Conservation (phyloP, 2,888 invertebrate genomes). For the Lottia scabra region DNA sequence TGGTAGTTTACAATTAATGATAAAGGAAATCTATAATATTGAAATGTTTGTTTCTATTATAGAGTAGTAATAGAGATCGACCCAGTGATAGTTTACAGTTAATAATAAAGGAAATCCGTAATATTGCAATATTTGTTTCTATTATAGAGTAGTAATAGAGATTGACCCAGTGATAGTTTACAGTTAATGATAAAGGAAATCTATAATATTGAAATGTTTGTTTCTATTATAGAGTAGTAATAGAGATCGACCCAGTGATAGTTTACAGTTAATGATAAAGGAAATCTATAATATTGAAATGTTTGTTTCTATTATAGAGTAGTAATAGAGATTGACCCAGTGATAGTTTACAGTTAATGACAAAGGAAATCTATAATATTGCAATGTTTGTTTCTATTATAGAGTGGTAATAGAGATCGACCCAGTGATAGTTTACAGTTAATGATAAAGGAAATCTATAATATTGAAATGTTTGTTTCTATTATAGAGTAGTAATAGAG, state of each 20-base stretch:
- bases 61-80: constrained; percentile 69
- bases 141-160: constrained; percentile 67
- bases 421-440: constrained; percentile 70
- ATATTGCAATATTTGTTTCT: background rate
- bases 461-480: background rate
- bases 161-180: constrained; percentile 69
- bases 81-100: constrained; percentile 70
- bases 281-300: too few relatives aligned
- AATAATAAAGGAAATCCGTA: constrained; percentile 45
- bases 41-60: constrained; percentile 24
- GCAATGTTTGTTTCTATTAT: constrained; percentile 24
- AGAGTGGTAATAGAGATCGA: constrained; percentile 69
- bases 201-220: too few relatives aligned
- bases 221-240: constrained; percentile 64
- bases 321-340: constrained; percentile 68
- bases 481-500: constrained; percentile 67
- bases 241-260: constrained; percentile 68
- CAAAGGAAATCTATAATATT: too few relatives aligned
- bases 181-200: constrained; percentile 67
- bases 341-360: constrained; percentile 70
- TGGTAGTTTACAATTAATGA: constrained; percentile 70
- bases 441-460: constrained; percentile 50
- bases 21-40: too few relatives aligned
- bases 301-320: constrained; percentile 55
- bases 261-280: constrained; percentile 70